Percentiles rank a stretch among this genome's conserved stretches.
Conservation (phyloP, 2,888 invertebrate species). For the Phasia obesa region DNA sequence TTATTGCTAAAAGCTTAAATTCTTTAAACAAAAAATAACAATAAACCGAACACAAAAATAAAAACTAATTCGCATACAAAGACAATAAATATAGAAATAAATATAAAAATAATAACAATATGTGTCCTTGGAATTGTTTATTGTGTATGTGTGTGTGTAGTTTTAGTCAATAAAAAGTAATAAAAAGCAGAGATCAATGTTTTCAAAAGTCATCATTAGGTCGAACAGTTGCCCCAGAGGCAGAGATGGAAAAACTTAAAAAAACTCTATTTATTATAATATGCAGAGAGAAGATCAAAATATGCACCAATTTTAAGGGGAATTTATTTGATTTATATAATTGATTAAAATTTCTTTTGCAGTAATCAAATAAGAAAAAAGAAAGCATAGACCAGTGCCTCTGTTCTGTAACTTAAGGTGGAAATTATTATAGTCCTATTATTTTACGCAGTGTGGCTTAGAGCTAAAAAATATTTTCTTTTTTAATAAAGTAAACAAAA, state of each 20-base stretch:
- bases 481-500: too few relatives aligned
- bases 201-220: constrained; percentile 28
- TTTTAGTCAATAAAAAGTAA: constrained; percentile 60
- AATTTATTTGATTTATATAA: too few relatives aligned
- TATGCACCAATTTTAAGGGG: too few relatives aligned
- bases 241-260: constrained; percentile 27
- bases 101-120: constrained; percentile 50
- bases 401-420: too few relatives aligned
- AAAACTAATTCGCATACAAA: constrained; percentile 30
- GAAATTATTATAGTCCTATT: too few relatives aligned
- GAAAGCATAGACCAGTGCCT: too few relatives aligned
- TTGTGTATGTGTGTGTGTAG: neutral
- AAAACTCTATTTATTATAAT: neutral
- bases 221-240: neutral
- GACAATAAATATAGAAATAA: constrained; percentile 40
- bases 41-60: constrained; percentile 16
- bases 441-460: too few relatives aligned
- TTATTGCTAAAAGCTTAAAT: constrained; percentile 56
- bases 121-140: neutral
- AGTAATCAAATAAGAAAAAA: too few relatives aligned
- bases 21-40: constrained; percentile 37
- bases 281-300: neutral
- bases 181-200: constrained; percentile 48
- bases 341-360: too few relatives aligned
- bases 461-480: too few relatives aligned